phyloP scores from a whole-genome alignment of 1,140 invertebrate genomes.

The Formica selysi region DNA sequence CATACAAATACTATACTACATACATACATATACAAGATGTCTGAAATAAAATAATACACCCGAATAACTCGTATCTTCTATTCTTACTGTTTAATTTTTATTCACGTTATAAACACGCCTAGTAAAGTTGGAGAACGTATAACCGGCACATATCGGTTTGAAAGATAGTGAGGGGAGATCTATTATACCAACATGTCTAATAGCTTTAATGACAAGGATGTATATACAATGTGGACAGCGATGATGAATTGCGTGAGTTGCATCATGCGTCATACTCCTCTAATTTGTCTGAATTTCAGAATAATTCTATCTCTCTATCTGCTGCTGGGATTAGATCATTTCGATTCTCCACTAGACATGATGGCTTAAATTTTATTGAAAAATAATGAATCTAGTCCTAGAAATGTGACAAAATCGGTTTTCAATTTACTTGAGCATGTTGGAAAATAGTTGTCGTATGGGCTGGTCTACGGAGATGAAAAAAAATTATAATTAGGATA shows the following conservation, averaged over 20 bases:
- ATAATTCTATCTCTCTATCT: neutral
- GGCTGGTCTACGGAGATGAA: neutral
- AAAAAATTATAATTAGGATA: no score
- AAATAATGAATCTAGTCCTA: neutral
- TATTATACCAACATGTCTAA: no score
- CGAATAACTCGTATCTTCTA: no score
- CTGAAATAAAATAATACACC: no score
- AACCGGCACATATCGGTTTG: no score
- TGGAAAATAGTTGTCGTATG: neutral
- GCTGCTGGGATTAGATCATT: neutral
- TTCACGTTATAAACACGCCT: no score
- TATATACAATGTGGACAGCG: neutral
- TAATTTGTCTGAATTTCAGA: neutral
- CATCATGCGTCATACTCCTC: neutral
- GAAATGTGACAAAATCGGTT: neutral
- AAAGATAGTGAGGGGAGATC: no score
- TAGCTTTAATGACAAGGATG: no score
- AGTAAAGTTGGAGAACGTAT: no score
- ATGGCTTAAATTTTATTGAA: neutral
- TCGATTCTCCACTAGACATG: neutral
- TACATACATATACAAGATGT: no score
- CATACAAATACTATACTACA: no score
- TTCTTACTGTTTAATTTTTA: no score
- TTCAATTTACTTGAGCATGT: neutral
- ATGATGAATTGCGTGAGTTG: conserved; percentile 5